These are phyloP conservation scores for Euura lappo DNA, from an alignment of 1,140 invertebrate genomes.

Conservation along the genomic window DNA sequence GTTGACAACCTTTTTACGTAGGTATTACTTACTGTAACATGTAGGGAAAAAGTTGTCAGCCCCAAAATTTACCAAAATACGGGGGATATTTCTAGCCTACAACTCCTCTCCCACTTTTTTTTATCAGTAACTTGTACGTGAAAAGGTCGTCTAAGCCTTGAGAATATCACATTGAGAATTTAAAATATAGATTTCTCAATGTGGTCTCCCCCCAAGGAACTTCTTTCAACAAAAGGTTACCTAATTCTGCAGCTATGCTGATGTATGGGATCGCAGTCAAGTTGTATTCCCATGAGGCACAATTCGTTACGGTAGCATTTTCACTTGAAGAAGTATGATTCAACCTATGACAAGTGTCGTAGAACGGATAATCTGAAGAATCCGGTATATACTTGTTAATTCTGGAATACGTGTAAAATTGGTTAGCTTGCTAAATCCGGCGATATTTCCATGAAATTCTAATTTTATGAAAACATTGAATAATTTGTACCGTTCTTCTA, in stretches of 20 bases:
- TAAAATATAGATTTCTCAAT: neutral
- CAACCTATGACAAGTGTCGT: constrained; percentile 47
- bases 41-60: too few species aligned
- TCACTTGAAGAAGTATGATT: constrained; percentile 23
- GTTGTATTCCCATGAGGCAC: constrained; percentile 62
- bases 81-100: neutral
- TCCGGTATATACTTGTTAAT: constrained; percentile 43
- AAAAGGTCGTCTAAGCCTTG: neutral
- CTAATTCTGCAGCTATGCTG: constrained; percentile 60
- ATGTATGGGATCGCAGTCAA: constrained; percentile 57
- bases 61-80: neutral
- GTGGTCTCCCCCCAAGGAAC: neutral
- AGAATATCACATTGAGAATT: neutral
- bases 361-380: constrained; percentile 45
- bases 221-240: neutral
- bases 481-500: constrained; percentile 40
- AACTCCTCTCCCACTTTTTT: neutral
- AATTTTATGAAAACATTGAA: neutral
- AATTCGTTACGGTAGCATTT: constrained; percentile 38
- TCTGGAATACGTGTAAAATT: constrained; percentile 29
- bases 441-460: neutral
- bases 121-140: too few species aligned
- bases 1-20: neutral
- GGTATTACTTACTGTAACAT: too few species aligned
- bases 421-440: neutral